Evolutionary conservation across 2,797 vertebrate genomes (phyloP).

Genomic region (Aythya fuligula): DNA sequence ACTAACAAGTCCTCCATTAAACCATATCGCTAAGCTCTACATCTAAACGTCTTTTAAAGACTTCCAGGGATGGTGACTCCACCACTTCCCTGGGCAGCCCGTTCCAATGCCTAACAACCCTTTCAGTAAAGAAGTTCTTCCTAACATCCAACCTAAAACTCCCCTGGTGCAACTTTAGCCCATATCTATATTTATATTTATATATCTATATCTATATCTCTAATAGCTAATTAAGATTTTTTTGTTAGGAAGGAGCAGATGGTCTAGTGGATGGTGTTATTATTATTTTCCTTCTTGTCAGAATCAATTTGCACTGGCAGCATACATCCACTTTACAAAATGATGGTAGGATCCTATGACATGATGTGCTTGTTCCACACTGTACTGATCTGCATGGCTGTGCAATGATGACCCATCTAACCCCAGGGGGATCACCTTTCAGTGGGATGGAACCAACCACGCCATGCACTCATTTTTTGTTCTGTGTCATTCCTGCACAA

Average conservation of each 20-base stretch:
- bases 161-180: no score
- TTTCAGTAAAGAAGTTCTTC: no score
- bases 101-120: no score
- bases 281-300: background rate
- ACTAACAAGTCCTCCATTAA: no score
- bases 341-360: background rate
- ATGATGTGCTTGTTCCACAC: background rate
- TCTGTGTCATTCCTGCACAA: background rate
- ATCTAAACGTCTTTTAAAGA: no score
- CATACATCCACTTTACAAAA: background rate
- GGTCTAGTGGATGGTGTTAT: background rate
- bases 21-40: no score
- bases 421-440: background rate
- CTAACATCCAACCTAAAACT: no score
- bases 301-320: background rate
- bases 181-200: no score
- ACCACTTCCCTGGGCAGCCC: no score
- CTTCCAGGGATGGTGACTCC: no score
- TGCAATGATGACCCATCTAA: accelerated
- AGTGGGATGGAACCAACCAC: accelerated
- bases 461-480: background rate
- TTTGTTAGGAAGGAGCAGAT: conserved; percentile 24
- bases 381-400: background rate
- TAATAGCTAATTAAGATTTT: conserved; percentile 68
- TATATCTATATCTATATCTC: background rate